Percentiles rank a stretch among this genome's conserved stretches.
Conservation (phyloP, 2,113 vertebrate species). For the Lasiurus cinereus region DNA sequence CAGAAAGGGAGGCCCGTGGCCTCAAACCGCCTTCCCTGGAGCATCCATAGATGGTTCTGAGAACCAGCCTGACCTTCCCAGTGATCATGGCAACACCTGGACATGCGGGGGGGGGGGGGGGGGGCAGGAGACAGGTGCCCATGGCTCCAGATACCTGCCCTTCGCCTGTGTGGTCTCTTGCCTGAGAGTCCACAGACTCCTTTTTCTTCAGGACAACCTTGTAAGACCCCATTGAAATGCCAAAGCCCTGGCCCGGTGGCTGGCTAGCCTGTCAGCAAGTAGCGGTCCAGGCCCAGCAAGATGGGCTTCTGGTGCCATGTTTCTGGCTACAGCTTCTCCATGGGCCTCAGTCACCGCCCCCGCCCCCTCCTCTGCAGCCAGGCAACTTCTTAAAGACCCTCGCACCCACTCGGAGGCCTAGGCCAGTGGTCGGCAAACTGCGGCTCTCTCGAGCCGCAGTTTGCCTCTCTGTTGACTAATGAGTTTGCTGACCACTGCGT, state of each 20-base stretch:
- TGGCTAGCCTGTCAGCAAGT: not conserved
- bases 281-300: not conserved
- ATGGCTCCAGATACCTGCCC: too few species aligned
- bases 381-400: not conserved
- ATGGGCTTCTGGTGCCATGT: rapidly evolving
- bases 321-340: not conserved
- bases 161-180: not conserved
- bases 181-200: not conserved
- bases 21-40: not conserved
- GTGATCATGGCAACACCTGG: not conserved
- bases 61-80: not conserved
- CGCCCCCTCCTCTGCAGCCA: rapidly evolving
- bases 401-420: rapidly evolving
- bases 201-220: not conserved
- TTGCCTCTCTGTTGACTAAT: too few species aligned
- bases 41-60: not conserved
- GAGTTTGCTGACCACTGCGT: too few species aligned
- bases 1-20: not conserved
- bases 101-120: rapidly evolving
- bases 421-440: too few species aligned
- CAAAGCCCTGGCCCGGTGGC: not conserved
- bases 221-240: not conserved
- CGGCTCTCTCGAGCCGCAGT: too few species aligned
- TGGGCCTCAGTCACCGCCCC: rapidly evolving
- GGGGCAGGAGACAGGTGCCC: not conserved